These are phyloP conservation scores for Laupala kohalensis DNA, from an alignment of 1,140 invertebrate species.

Conservation along the genomic window DNA sequence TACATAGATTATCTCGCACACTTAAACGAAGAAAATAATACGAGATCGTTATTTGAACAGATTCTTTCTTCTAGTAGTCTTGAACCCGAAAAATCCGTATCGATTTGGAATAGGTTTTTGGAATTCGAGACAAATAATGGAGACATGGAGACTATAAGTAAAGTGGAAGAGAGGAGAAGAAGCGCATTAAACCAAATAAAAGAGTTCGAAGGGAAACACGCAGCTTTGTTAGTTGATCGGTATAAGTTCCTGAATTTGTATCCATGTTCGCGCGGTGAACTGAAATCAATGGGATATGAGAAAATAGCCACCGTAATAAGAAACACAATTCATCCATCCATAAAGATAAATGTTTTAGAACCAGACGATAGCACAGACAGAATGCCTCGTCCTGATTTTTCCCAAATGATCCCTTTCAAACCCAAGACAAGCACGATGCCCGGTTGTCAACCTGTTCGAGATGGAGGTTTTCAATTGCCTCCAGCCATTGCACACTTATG, in stretches of 20 bases:
- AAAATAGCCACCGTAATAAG: conserved; percentile 43
- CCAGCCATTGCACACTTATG: background rate
- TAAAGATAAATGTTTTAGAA: conserved; percentile 13
- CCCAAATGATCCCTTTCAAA: conserved; percentile 95
- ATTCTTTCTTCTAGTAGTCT: conserved; percentile 88
- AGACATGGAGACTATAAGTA: conserved; percentile 92
- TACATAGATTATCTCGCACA: conserved; percentile 97
- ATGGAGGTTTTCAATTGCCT: conserved; percentile 27
- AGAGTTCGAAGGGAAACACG: conserved; percentile 95
- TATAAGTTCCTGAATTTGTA: conserved; percentile 91
- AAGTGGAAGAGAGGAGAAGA: conserved; percentile 88
- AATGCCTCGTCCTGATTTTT: conserved; percentile 69
- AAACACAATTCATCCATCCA: conserved; percentile 24
- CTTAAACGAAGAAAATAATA: conserved; percentile 99
- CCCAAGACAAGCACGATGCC: conserved; percentile 68
- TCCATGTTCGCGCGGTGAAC: conserved; percentile 76
- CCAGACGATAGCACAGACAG: conserved; percentile 35
- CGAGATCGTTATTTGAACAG: conserved; percentile 90
- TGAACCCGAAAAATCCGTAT: conserved; percentile 83
- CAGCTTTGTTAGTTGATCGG: conserved; percentile 84
- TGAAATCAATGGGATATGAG: conserved; percentile 66
- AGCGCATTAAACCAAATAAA: conserved; percentile 87
- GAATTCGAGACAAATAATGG: conserved; percentile 99
- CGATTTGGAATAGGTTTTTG: conserved; percentile 95
- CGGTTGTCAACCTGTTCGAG: conserved; percentile 70